A percentile compares a stretch with the other conserved stretches of the same genome.
Evolutionary conservation across 2,113 vertebrate species (phyloP).

Genomic region (Nothoprocta pentlandii): DNA sequence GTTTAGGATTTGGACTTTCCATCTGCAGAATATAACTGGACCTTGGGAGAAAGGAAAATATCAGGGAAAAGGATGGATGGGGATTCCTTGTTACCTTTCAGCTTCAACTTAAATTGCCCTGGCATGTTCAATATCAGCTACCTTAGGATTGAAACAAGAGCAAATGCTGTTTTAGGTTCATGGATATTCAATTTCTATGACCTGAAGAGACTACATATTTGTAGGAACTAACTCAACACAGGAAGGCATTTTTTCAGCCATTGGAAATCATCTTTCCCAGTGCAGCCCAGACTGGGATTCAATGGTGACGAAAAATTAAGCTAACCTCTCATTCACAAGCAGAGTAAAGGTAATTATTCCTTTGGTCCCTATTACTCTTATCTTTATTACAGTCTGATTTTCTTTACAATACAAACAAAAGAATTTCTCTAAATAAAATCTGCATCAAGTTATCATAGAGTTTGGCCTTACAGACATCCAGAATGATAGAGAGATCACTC

Average conservation of each 20-base stretch:
- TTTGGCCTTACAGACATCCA: neutral
- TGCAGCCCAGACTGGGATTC: neutral
- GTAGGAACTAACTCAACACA: neutral
- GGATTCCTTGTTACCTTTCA: neutral
- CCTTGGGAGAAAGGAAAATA: neutral
- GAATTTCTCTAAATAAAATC: neutral
- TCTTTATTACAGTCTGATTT: neutral
- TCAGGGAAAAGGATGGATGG: neutral
- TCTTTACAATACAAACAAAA: neutral
- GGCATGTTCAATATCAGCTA: neutral
- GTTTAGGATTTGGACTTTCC: neutral
- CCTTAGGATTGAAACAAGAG: neutral
- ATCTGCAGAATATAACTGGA: neutral
- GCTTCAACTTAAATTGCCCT: neutral
- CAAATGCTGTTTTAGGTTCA: neutral
- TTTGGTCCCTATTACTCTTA: neutral
- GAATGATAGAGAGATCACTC: neutral
- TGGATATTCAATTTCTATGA: neutral
- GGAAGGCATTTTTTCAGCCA: neutral
- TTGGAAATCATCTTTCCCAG: rapidly evolving
- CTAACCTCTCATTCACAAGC: neutral
- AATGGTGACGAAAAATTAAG: neutral
- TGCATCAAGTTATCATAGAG: neutral
- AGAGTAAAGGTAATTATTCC: neutral
- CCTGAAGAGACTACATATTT: neutral